Base-by-base conservation (phyloP, 2,888 invertebrate genomes). In the Lasioglossum lativentre region DNA sequence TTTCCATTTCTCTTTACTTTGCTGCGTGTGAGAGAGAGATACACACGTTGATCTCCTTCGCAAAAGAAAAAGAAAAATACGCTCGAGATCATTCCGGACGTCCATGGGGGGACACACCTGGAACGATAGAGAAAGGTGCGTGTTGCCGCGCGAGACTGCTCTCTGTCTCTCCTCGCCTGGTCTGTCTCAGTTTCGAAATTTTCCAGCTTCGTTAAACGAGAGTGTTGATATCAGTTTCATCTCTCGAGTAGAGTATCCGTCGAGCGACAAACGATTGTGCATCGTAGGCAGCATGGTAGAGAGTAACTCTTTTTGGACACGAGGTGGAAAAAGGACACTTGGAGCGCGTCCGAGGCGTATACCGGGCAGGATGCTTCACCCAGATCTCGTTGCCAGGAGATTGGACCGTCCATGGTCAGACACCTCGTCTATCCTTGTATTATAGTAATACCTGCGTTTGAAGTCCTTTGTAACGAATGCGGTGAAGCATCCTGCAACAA, bases 231-330 rank as follows among this genome's bases (percentile, higher is more conserved):
- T 27, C 56, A n/a, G 52, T 82, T 38, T 68, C 38, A 1, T 4
- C 76, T 56, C 16, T 47, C 56, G 78, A 56, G 68, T 68, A 68
- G 68, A 68, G 68, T 68, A 68, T 38, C 10, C 38, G 68, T 23
- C 23, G 40, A 19, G 19, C 47, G 45, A 34, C 8, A 0, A 52
- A 52, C 27, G 74, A 56, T 40, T 78, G 78, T 52, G 85, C 78
- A 83, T 73, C 66, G 75, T 75, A 85, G 78, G 79, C 40, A 71
- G 78, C 78, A 78, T 73, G 79, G 74, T 83, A 78, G 83, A 38
- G n/a, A 52, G 66, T 74, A 19, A 63, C 30, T 63, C 38, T 74
- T 42, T 56, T 74, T 70, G 4, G 77, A 16, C 34, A 40, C 42
- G 75, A 63, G 30, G 14, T 78, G 38, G 12, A 45, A 40, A 63